phyloP scores from a whole-genome alignment of 2,113 vertebrate genomes.

The Muntiacus reevesi region DNA sequence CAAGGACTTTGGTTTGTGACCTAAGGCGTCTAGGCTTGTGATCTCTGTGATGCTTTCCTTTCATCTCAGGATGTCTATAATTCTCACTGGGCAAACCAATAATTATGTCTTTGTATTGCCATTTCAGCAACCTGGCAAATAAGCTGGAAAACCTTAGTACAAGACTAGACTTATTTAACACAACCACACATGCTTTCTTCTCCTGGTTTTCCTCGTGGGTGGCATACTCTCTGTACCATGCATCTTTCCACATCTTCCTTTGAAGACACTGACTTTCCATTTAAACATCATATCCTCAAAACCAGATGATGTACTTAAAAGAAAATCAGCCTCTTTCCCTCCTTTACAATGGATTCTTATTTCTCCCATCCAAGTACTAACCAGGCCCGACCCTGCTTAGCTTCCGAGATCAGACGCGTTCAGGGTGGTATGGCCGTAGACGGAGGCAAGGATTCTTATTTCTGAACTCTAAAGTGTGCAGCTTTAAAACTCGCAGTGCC shows the following conservation, averaged over 20 bases:
- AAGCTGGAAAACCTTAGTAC: constrained; percentile 55
- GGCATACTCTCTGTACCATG: neutral
- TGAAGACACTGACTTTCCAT: neutral
- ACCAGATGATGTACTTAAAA: neutral
- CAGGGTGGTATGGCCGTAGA: no score
- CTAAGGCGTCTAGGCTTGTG: neutral
- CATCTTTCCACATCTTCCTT: neutral
- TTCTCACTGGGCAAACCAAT: constrained; percentile 17
- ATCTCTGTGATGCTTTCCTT: neutral
- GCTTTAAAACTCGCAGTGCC: neutral
- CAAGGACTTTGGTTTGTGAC: neutral
- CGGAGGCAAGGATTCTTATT: neutral
- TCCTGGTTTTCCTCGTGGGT: constrained; percentile 9
- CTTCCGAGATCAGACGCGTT: no score
- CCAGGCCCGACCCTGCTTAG: no score
- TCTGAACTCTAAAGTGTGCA: neutral
- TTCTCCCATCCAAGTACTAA: no score
- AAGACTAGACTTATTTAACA: constrained; percentile 36
- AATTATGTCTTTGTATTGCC: constrained; percentile 26
- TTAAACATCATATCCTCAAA: neutral
- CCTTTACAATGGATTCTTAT: neutral
- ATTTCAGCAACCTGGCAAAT: neutral
- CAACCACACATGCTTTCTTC: constrained; percentile 1
- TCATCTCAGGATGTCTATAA: constrained; percentile 42
- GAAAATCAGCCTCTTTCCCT: neutral